A percentile compares a stretch with the other conserved stretches of the same genome.
These are phyloP conservation scores for Calephelis nemesis DNA, from an alignment of 1,140 invertebrate species.

Conservation along the genomic window DNA sequence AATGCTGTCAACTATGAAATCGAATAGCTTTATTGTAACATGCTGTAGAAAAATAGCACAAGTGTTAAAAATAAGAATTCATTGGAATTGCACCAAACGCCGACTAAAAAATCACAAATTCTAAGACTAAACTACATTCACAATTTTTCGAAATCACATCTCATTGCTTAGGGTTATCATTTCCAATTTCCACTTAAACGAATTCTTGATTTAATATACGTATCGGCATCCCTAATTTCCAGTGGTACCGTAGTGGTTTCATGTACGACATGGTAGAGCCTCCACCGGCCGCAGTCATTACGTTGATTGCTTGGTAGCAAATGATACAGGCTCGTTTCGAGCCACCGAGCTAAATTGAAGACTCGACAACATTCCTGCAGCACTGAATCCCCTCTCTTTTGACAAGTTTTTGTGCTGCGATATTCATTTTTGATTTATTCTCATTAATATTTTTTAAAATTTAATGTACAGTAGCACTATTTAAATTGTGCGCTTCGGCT, in stretches of 20 bases:
- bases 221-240: conserved; percentile 4
- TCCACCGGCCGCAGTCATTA: conserved; percentile 35
- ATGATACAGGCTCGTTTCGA: conserved; percentile 37
- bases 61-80: no score
- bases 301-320: conserved; percentile 50
- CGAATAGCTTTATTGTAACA: no score
- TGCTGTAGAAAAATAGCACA: no score
- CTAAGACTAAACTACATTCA: no score
- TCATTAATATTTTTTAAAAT: not conserved
- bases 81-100: no score
- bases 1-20: no score
- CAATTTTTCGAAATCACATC: not conserved
- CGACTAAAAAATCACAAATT: no score
- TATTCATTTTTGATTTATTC: not conserved
- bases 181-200: not conserved
- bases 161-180: not conserved
- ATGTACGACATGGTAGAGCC: conserved; percentile 21
- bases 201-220: not conserved
- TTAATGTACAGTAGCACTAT: not conserved
- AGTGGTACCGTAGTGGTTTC: conserved; percentile 14
- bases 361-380: conserved; percentile 7
- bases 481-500: no score
- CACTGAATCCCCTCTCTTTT: not conserved
- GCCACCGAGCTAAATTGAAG: conserved; percentile 7
- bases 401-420: conserved; percentile 8